A percentile compares a stretch with the other conserved stretches of the same genome.
Conservation (phyloP, 2,888 invertebrate species). For the Fragum sueziense region DNA sequence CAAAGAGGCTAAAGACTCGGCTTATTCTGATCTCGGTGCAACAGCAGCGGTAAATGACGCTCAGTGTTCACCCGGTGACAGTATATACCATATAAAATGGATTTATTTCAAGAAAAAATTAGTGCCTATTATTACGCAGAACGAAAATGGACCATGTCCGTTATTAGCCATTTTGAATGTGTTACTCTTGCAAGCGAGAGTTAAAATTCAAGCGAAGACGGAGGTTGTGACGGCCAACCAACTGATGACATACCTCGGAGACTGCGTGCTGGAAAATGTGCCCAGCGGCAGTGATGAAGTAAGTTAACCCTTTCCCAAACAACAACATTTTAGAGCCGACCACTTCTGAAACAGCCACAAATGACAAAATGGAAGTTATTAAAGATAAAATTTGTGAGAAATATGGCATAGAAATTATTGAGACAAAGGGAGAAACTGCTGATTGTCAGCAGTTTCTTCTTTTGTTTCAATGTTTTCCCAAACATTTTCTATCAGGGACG, state of each 20-base stretch:
- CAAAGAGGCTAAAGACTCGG: neutral
- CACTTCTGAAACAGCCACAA: no score
- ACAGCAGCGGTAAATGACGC: neutral
- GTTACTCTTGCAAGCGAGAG: constrained; percentile 83
- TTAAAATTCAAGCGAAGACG: constrained; percentile 81
- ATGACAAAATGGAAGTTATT: no score
- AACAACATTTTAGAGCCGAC: no score
- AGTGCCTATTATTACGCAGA: constrained; percentile 84
- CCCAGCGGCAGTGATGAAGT: constrained; percentile 79
- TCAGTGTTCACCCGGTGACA: constrained; percentile 39
- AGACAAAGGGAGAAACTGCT: no score
- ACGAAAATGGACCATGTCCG: constrained; percentile 86
- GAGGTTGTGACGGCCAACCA: constrained; percentile 83
- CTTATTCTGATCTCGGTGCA: neutral
- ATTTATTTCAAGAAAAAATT: constrained; percentile 81
- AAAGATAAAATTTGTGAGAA: no score
- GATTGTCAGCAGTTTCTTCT: no score
- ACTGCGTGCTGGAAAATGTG: constrained; percentile 83
- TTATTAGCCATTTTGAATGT: constrained; percentile 85
- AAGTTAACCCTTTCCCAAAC: neutral
- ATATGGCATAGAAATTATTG: no score
- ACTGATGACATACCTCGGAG: constrained; percentile 84
- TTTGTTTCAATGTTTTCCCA: no score
- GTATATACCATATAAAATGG: constrained; percentile 84
- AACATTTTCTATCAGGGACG: no score